Base-by-base conservation (phyloP, 2,888 invertebrate genomes). In the Nasonia oneida region DNA sequence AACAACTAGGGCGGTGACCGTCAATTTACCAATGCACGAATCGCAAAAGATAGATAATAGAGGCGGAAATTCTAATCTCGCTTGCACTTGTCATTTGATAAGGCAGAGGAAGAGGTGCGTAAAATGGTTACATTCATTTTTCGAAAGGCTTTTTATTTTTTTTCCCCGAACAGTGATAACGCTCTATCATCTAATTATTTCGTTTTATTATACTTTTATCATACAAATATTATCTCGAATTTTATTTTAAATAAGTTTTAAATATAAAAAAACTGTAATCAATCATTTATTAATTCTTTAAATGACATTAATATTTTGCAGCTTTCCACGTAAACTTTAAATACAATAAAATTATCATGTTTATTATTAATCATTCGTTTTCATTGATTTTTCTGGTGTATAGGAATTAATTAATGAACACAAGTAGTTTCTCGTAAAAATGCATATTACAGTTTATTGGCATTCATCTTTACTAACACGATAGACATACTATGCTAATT, bases 61-160 rank as follows among this genome's bases (percentile, higher is more conserved):
- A 37, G 42, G 23, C 64, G 77, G 77, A 77, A 61, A 77, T 77
- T 64, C 64, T 77, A 80, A 79, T 67, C 70, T n/a, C 12, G n/a
- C 15, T 4, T 79, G 37, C n/a, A 10, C n/a, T 53, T 15, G 53
- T 5, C 4, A 53, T 53, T 15, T 53, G 70, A 70, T 71, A 71
- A 80, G 61, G 42, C 39, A 23, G 12, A 61, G 61, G 61, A 61
- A 61, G 61, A 23, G 61, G n/a, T 61, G 61, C 10, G 2, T 61
- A 23, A 57, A n/a, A n/a, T n/a, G 1, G 15, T 57, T n/a, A 2
- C 29, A 39, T 71, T n/a, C 10, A 8, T 50, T 79, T 79, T 79
- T 50, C 12, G 33, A 14, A 67, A 67, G 37, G 37, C 33, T 8
- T 23, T 61, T 18, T 67, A 3, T 67, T 67, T 64, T 12, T 64